Percentiles rank a stretch among this genome's conserved stretches.
These are phyloP conservation scores for Dromaius novaehollandiae DNA, from an alignment of 2,113 vertebrate genomes.

Conservation along the genomic window DNA sequence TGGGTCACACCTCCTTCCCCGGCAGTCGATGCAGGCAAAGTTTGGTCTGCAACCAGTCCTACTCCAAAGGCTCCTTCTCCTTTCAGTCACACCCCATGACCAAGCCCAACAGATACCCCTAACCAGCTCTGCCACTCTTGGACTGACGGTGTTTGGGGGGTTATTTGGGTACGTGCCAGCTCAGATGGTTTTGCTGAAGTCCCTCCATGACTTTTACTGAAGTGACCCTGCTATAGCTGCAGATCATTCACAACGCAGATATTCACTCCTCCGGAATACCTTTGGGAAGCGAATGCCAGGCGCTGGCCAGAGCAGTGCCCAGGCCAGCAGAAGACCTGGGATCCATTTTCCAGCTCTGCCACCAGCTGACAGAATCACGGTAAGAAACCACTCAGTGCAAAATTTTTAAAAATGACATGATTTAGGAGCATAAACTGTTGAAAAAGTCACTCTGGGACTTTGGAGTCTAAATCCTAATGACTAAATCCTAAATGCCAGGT, in stretches of 20 bases:
- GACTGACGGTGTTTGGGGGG: neutral
- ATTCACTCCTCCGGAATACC: neutral
- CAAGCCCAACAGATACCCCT: neutral
- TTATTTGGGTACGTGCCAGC: neutral
- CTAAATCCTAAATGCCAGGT: neutral
- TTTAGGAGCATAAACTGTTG: neutral
- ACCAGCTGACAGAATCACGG: neutral
- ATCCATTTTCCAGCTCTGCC: neutral
- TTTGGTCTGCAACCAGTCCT: neutral
- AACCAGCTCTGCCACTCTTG: neutral
- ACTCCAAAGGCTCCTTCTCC: neutral
- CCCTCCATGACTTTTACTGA: neutral
- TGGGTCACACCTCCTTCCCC: neutral
- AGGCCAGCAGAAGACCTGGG: neutral
- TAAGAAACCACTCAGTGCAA: neutral
- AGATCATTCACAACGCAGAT: neutral
- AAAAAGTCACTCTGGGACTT: neutral
- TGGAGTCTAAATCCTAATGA: neutral
- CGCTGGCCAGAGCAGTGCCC: neutral
- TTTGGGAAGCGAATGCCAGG: neutral
- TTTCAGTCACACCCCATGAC: neutral
- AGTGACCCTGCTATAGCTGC: neutral
- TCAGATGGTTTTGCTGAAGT: neutral
- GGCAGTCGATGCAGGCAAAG: neutral
- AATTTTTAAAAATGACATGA: neutral